Conservation (phyloP, 1,140 invertebrate species). For the Lepidurus apus region DNA sequence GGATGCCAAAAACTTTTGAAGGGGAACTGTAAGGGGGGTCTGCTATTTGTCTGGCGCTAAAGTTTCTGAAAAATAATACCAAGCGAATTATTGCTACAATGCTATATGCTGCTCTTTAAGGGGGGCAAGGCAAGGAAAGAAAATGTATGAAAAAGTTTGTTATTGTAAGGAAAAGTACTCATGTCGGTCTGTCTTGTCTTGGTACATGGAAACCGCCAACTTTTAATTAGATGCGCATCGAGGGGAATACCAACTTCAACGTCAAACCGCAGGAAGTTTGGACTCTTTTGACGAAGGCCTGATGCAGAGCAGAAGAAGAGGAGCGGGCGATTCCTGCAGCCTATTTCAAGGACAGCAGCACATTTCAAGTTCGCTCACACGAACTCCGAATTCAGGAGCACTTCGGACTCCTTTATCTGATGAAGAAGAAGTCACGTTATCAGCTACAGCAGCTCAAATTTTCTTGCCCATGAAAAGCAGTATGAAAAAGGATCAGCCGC, state of each 20-base stretch:
- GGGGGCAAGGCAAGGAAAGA: not conserved
- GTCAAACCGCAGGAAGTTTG: constrained; percentile 21
- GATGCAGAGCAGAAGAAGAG: not conserved
- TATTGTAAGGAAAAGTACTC: constrained; percentile 14
- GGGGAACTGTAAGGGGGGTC: not conserved
- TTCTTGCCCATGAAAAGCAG: constrained; percentile 21
- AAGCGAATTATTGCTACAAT: not conserved
- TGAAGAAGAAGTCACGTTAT: constrained; percentile 11
- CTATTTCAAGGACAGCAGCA: constrained; percentile 13
- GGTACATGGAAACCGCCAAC: constrained; percentile 10
- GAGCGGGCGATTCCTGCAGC: constrained; percentile 7
- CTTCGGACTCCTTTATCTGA: not conserved
- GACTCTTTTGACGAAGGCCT: constrained; percentile 17
- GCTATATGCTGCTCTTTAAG: not conserved
- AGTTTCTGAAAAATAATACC: too few species aligned
- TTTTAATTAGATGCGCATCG: constrained; percentile 22
- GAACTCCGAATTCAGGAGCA: constrained; percentile 2
- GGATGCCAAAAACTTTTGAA: not conserved
- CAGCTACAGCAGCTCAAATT: constrained; percentile 21
- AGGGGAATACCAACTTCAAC: constrained; percentile 18
- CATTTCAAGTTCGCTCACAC: not conserved
- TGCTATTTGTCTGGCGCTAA: too few species aligned
- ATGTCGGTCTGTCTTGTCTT: not conserved
- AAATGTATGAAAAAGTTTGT: not conserved
- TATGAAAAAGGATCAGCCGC: constrained; percentile 1